Evolutionary conservation across 2,888 invertebrate genomes (phyloP), one percentile per base, ranked within the genome.

Genomic region (Thymelicus sylvestris): DNA sequence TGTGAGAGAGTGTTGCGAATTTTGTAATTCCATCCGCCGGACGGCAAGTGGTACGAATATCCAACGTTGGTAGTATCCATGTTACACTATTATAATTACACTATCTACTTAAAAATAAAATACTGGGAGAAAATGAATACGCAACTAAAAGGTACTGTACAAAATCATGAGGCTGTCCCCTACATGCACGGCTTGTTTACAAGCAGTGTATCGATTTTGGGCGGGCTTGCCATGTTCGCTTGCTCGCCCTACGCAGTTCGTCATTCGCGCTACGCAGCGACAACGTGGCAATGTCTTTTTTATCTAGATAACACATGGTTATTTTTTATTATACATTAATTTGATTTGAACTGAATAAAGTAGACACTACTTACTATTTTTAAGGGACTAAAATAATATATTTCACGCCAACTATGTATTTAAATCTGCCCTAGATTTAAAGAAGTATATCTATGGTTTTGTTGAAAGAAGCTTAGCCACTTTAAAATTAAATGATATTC

Each of bases 21-120:
- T 86, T 96, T 96, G 79, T 97, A 93, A 79, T 96, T 94, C 94
- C 97, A 95, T 64, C 97, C 97, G 73, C 96, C 97, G 68, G 96
- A 95, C 55, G 97, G 97, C 81, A 97, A 92, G 85, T 97, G 97
- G 85, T 97, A 97, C 19, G 97, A 96, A 90, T 97, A 97, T 72
- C 97, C 97, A 78, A 97, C 95, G 79, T 96, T 96, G 52, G 94
- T 93, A 52, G 94, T 87, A 86, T 95, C 95, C 94, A 94, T 93
- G 73, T 69, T 83, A 73, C 74, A 73, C 73, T 76, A 78, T 66
- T 31, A 69, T 62, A 15, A 75, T 74, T 68, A 72, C 72, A 75
- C 73, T 77, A 78, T 72, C 74, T 73, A 74, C 62, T 72, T 71
- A 68, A 74, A 76, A 74, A 74, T 61, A 73, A 71, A 76, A 74